Percentiles rank a stretch among this genome's conserved stretches.
Evolutionary conservation across 2,113 vertebrate species (phyloP).

Genomic region (Xenopus laevis): DNA sequence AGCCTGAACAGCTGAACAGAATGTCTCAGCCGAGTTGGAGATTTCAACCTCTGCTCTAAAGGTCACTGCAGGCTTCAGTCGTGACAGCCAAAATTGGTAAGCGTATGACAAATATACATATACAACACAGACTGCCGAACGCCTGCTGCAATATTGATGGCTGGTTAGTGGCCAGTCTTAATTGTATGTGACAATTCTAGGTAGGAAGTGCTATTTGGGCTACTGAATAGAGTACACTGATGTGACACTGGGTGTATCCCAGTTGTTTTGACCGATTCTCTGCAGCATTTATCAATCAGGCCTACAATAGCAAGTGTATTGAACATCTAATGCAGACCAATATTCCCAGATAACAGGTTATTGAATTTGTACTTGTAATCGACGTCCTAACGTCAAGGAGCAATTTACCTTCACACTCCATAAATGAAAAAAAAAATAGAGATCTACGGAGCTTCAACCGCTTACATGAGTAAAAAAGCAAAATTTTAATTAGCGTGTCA

Average conservation of each 20-base stretch:
- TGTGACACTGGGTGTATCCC: constrained; percentile 83
- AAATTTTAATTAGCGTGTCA: constrained; percentile 98
- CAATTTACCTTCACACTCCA: constrained; percentile 90
- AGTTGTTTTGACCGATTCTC: constrained; percentile 93
- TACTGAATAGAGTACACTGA: constrained; percentile 92
- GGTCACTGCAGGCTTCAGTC: constrained; percentile 74
- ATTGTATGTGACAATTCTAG: constrained; percentile 75
- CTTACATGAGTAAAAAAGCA: constrained; percentile 97
- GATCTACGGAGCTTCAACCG: constrained; percentile 84
- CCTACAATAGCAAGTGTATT: constrained; percentile 70
- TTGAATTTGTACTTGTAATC: constrained; percentile 87
- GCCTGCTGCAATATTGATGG: constrained; percentile 69
- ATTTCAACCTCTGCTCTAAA: constrained; percentile 80
- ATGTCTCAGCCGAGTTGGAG: constrained; percentile 72
- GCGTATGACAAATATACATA: constrained; percentile 76
- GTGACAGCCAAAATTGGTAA: constrained; percentile 77
- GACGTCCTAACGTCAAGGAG: constrained; percentile 75
- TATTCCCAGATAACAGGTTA: constrained; percentile 74
- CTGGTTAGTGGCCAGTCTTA: constrained; percentile 78
- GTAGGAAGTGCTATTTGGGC: constrained; percentile 73
- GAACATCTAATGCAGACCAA: constrained; percentile 78
- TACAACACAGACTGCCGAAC: constrained; percentile 70
- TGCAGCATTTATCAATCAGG: constrained; percentile 92
- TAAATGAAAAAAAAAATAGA: constrained; percentile 93
- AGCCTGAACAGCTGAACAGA: constrained; percentile 91